phyloP scores from a whole-genome alignment of 2,888 invertebrate species.

The Zaprionus lineosus region DNA sequence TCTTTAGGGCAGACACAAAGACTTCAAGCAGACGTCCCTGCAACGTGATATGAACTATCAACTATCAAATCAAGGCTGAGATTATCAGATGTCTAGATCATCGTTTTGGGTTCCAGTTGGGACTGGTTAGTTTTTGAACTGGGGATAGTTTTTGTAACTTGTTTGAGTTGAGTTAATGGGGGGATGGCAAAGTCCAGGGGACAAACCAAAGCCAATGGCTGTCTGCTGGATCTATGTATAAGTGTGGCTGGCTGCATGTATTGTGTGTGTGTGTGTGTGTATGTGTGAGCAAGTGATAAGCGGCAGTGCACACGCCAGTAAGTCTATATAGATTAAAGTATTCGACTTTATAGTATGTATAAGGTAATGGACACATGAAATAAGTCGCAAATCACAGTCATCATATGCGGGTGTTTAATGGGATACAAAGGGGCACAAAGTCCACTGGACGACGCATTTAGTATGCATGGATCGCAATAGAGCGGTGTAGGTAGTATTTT shows the following conservation, averaged over 20 bases:
- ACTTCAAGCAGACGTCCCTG: too few species aligned
- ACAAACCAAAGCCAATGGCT: constrained; percentile 23
- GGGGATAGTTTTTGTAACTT: constrained; percentile 14
- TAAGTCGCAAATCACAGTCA: constrained; percentile 7
- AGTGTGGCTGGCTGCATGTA: neutral
- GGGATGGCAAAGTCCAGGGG: constrained; percentile 59
- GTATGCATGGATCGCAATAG: constrained; percentile 7
- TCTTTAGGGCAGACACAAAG: too few species aligned
- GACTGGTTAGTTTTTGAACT: constrained; percentile 5
- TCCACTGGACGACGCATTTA: constrained; percentile 11
- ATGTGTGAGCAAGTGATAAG: constrained; percentile 60
- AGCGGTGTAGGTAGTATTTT: too few species aligned
- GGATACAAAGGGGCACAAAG: constrained; percentile 6
- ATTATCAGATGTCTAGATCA: too few species aligned
- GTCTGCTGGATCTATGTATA: too few species aligned
- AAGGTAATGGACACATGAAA: constrained; percentile 38
- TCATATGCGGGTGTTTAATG: constrained; percentile 24
- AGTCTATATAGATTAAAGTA: constrained; percentile 26
- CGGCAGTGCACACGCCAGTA: constrained; percentile 14
- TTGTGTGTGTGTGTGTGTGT: constrained; percentile 10
- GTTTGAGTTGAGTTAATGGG: too few species aligned
- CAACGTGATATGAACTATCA: too few species aligned
- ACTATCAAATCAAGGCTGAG: too few species aligned
- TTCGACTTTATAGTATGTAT: constrained; percentile 14
- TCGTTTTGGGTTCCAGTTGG: too few species aligned